Base-by-base conservation (phyloP, 1,140 invertebrate species). In the Tetragnatha versicolor region DNA sequence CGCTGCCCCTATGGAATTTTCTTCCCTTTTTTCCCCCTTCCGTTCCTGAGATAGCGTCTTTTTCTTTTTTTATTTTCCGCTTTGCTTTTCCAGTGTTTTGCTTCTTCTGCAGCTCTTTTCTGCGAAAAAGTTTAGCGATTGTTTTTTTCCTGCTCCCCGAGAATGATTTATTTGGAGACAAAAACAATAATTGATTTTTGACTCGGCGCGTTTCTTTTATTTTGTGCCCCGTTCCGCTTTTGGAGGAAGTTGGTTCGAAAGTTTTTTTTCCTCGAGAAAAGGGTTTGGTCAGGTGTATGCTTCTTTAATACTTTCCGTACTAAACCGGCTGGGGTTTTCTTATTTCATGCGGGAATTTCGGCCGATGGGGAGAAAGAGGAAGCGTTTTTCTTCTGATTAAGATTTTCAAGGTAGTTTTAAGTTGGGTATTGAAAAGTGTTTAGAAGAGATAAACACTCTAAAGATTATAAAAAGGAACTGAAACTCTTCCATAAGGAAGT, bases 151-250 rank as follows among this genome's bases (percentile, higher is more conserved):
- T 58, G 20, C 35, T 61, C n/a, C 51, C 14, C 20, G 29, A 55
- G 68, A 55, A 70, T 70, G 68, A 70, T 70, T 70, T 70, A 70
- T 70, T 70, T 70, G 31, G 49, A 55, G 33, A 55, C 68, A 55
- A 70, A 55, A 55, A 55, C 68, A 51, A 70, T 70, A 70, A 70
- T 70, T 70, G 68, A 55, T 70, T 70, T 70, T 70, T 51, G 47
- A 51, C 68, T 37, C 33, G 12, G 51, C 20, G 39, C 12, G 49
- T 14, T 68, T 68, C 49, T 68, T n/a, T n/a, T n/a, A n/a, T n/a
- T n/a, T n/a, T n/a, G n/a, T n/a, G n/a, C n/a, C n/a, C n/a, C n/a
- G 17, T 58, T 58, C 27, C 55, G n/a, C 14, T 58, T 58, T n/a
- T 31, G 31, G 31, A 2, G 37, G 27, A 65, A 42, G 42, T 22